phyloP scores from a whole-genome alignment of 2,888 invertebrate species.

The Pseudanteris insignis region DNA sequence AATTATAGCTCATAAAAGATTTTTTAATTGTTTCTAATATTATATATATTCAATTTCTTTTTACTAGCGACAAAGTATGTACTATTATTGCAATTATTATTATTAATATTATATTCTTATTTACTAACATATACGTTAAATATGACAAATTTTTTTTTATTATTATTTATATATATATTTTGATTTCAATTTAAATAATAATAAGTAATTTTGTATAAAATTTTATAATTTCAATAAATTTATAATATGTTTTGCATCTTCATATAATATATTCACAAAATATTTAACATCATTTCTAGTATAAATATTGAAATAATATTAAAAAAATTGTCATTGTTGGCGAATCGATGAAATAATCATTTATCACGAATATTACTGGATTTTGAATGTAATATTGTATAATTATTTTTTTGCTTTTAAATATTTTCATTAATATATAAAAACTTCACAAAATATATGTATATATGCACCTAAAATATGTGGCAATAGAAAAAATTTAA shows the following conservation, averaged over 20 bases:
- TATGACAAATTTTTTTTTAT: too few species aligned
- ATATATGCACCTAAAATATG: conserved; percentile 44
- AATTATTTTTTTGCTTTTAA: conserved; percentile 29
- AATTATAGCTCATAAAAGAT: too few species aligned
- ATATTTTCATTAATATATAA: conserved; percentile 37
- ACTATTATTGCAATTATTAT: too few species aligned
- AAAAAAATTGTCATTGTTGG: conserved; percentile 33
- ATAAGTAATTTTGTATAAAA: too few species aligned
- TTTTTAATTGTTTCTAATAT: too few species aligned
- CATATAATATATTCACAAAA: conserved; percentile 32
- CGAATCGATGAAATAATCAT: conserved; percentile 30
- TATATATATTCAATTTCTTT: too few species aligned
- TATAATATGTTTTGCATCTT: conserved; percentile 13
- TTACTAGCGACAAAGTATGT: too few species aligned
- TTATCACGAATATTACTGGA: conserved; percentile 35
- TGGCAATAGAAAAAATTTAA: conserved; percentile 41
- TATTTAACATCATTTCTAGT: conserved; percentile 38
- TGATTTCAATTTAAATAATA: too few species aligned
- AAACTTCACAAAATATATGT: conserved; percentile 41
- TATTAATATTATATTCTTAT: too few species aligned
- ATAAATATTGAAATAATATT: conserved; percentile 37
- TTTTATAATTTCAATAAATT: too few species aligned
- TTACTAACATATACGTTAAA: too few species aligned
- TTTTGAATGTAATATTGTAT: conserved; percentile 37
- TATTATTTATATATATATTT: too few species aligned